phyloP scores from a whole-genome alignment of 2,888 invertebrate species.

The Ypsolopha sequella region DNA sequence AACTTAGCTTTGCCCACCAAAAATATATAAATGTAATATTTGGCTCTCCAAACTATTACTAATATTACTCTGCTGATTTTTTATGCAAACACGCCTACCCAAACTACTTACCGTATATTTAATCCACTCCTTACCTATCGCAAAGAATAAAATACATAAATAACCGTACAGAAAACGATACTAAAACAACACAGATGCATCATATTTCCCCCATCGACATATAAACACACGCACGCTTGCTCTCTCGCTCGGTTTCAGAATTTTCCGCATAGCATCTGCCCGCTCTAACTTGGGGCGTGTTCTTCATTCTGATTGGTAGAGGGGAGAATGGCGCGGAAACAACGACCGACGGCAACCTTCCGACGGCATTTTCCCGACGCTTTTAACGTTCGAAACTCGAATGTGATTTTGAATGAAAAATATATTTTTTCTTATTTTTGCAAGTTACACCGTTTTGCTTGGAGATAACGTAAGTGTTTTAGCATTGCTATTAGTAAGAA shows the following conservation, averaged over 20 bases:
- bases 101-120: conserved; percentile 19
- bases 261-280: conserved; percentile 35
- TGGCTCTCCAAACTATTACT: too few relatives aligned
- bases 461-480: too few relatives aligned
- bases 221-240: conserved; percentile 49
- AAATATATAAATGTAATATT: too few relatives aligned
- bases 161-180: conserved; percentile 61
- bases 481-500: too few relatives aligned
- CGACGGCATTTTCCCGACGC: conserved; percentile 67
- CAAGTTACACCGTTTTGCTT: too few relatives aligned
- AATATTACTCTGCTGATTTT: too few relatives aligned
- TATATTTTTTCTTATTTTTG: too few relatives aligned
- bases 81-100: too few relatives aligned
- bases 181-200: conserved; percentile 66
- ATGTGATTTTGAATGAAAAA: conserved; percentile 10
- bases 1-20: too few relatives aligned
- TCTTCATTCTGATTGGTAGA: conserved; percentile 52
- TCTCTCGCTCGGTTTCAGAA: conserved; percentile 25
- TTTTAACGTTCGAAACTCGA: conserved; percentile 42
- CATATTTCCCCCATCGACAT: conserved; percentile 54
- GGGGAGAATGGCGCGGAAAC: conserved; percentile 42
- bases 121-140: conserved; percentile 44
- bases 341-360: conserved; percentile 39
- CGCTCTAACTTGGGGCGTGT: conserved; percentile 45
- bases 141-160: conserved; percentile 43